Evolutionary conservation across 2,797 vertebrate genomes (phyloP).

Genomic region (Pseudochromis fuscus): DNA sequence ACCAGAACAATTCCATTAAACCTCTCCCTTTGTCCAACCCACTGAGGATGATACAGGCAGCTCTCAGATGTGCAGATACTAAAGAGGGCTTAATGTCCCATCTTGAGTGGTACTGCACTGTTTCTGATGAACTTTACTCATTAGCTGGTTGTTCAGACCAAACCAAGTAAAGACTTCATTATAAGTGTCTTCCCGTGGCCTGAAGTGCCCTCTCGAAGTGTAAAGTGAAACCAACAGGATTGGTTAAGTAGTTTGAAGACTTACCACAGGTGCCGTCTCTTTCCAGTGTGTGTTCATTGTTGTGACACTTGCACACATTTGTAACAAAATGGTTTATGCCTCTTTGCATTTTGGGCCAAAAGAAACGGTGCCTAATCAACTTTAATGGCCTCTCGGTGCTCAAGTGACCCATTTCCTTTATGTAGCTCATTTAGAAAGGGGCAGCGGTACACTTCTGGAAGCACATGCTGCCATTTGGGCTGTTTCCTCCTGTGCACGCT

Average conservation of each 20-base stretch:
- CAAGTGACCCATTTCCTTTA: constrained; percentile 63
- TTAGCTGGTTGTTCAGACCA: constrained; percentile 15
- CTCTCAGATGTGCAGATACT: constrained; percentile 5
- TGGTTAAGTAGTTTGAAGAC: neutral
- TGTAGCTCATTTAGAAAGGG: constrained; percentile 60
- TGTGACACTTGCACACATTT: constrained; percentile 43
- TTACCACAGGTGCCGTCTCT: neutral
- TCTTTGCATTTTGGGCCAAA: constrained; percentile 47
- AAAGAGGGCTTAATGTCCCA: constrained; percentile 11
- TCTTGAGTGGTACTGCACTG: constrained; percentile 2
- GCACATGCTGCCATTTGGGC: constrained; percentile 51
- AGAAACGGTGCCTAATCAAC: constrained; percentile 51
- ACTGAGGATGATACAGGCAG: constrained; percentile 1
- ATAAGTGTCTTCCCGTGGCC: neutral
- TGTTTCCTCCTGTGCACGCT: constrained; percentile 35
- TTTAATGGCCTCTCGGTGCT: constrained; percentile 43
- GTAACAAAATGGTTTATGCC: constrained; percentile 32
- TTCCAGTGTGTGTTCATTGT: constrained; percentile 11
- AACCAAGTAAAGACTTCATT: constrained; percentile 5
- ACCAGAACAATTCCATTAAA: constrained; percentile 35
- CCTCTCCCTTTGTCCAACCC: constrained; percentile 14
- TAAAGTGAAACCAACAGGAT: constrained; percentile 17
- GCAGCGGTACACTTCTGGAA: constrained; percentile 28
- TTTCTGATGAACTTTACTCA: neutral
- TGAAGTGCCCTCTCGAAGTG: neutral